phyloP scores from a whole-genome alignment of 2,888 invertebrate genomes.

The Argyresthia albistria region DNA sequence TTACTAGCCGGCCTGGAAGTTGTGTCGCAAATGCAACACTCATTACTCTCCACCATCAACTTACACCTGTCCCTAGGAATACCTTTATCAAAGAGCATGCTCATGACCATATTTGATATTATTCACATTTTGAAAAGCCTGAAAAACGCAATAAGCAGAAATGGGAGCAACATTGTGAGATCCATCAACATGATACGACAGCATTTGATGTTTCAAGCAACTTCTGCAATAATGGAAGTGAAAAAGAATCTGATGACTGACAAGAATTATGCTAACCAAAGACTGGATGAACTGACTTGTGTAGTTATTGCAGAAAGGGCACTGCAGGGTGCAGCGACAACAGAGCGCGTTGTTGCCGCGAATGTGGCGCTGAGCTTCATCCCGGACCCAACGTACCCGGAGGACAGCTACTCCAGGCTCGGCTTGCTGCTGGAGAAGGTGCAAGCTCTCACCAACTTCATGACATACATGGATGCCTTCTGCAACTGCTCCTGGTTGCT shows the following conservation, averaged over 20 bases:
- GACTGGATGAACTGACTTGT: conserved; percentile 80
- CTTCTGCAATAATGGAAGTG: conserved; percentile 76
- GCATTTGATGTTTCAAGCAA: conserved; percentile 82
- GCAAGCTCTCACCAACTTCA: conserved; percentile 74
- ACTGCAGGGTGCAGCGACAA: conserved; percentile 75
- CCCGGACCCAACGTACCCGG: conserved; percentile 72
- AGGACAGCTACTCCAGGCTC: conserved; percentile 76
- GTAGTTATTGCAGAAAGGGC: conserved; percentile 81
- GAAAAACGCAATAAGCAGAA: conserved; percentile 77
- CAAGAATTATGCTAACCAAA: conserved; percentile 76
- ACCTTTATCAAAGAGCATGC: conserved; percentile 83
- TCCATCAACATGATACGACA: conserved; percentile 84
- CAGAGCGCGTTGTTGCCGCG: conserved; percentile 76
- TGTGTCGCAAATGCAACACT: conserved; percentile 76
- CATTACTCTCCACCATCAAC: conserved; percentile 70
- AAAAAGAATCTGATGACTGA: conserved; percentile 78
- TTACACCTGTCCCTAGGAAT: conserved; percentile 79
- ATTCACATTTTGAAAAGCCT: conserved; percentile 87
- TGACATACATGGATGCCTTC: conserved; percentile 68
- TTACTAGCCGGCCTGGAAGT: conserved; percentile 75
- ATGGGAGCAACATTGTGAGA: conserved; percentile 79
- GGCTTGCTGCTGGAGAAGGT: conserved; percentile 76
- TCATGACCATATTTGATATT: conserved; percentile 83
- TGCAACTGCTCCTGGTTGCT: conserved; percentile 85
- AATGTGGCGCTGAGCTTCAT: conserved; percentile 79